Evolutionary conservation across 2,113 vertebrate genomes (phyloP), one percentile per base, ranked within the genome.

Genomic region (Chroicocephalus ridibundus): DNA sequence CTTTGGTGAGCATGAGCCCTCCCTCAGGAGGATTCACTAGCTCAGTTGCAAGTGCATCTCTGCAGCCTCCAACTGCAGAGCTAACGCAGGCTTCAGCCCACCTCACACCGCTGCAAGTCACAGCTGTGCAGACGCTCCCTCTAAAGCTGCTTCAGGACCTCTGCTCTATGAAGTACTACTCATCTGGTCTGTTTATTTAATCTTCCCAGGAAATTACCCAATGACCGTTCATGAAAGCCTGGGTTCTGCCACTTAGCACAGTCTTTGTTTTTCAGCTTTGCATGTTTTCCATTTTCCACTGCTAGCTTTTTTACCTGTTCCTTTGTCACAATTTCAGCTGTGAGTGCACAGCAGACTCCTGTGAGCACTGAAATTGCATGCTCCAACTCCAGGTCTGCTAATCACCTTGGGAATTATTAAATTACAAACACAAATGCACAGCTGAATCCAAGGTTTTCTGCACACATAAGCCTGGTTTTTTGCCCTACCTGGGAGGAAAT

Each of bases 71-170:
- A 93, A 10, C 46, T 7, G 42, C 82, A 82, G 52, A 68, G 34
- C 47, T 55, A 82, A 32, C 0, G 0, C 38, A 66, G 72, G 15
- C 36, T 70, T 34, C 36, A 10, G 61, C 17, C 31, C 57, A 20
- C 0, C 0, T 55, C 75, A 32, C 74, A 47, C 2, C 38, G 10
- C 77, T 29, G 27, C 61, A 27, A 74, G 13, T 26, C 42, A 19
- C 58, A 72, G 46, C 86, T 49, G 25, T 12, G 71, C 62, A 69
- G 32, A 44, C 3, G 0, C 25, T 86, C 54, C 22, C 55, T 25
- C 55, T 16, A 38, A 64, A 81, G 61, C 76, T 6, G 3, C 60
- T 16, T 42, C 6, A 0, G 34, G 34, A 78, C 29, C 70, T 31
- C 49, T 61, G 62, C 54, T 47, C 54, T 24, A 11, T 3, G 14